Percentiles rank a stretch among this genome's conserved stretches.
Conservation (phyloP, 1,140 invertebrate genomes). For the Rhagoletis zephyria region DNA sequence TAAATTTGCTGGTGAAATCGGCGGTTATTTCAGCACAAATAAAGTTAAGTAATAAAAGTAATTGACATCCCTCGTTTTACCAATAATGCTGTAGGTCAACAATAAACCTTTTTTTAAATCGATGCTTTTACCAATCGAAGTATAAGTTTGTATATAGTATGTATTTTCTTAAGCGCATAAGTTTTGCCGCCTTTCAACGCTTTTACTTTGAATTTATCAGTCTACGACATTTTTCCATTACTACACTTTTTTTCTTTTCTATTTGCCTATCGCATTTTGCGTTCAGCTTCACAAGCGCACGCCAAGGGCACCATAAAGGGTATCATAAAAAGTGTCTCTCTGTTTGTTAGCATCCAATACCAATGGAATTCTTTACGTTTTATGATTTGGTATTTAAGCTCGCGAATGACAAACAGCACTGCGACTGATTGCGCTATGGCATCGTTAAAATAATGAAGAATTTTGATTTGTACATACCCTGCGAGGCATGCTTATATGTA, state of each 20-base stretch:
- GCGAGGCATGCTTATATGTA: no score
- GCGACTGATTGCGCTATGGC: neutral
- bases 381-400: neutral
- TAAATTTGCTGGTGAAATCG: no score
- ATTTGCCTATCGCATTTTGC: neutral
- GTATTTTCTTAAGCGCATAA: no score
- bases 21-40: no score
- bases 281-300: neutral
- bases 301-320: conserved; percentile 18
- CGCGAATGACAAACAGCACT: neutral
- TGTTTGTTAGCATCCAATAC: conserved; percentile 20
- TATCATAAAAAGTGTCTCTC: conserved; percentile 10
- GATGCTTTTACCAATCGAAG: no score
- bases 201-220: no score
- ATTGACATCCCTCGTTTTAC: no score
- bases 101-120: no score
- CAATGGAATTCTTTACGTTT: neutral
- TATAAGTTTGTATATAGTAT: no score
- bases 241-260: neutral
- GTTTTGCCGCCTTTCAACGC: no score
- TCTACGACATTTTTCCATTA: neutral
- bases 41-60: no score
- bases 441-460: conserved; percentile 20
- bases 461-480: neutral
- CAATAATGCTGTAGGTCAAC: no score